Conservation (phyloP, 2,113 vertebrate genomes). For the Protomyctophum bolini region DNA sequence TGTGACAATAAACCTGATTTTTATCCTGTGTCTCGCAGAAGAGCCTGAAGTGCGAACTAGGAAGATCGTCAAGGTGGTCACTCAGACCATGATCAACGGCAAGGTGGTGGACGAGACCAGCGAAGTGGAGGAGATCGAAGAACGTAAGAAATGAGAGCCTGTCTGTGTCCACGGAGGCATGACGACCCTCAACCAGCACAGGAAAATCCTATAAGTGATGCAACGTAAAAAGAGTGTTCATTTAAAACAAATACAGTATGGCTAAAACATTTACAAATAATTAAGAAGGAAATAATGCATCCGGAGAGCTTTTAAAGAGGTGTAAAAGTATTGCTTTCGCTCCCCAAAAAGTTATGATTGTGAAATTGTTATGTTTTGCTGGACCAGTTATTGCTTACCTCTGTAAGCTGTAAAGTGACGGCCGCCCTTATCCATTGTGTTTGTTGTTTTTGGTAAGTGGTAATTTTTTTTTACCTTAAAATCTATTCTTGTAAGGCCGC, state of each 20-base stretch:
- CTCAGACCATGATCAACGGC: slow-evolving; percentile 82
- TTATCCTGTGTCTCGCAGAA: slow-evolving; percentile 62
- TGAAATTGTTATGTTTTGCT: too few relatives aligned
- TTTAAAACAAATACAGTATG: neutral
- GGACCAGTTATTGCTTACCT: too few relatives aligned
- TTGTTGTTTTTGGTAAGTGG: too few relatives aligned
- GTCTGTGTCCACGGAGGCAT: too few relatives aligned
- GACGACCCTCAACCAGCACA: neutral
- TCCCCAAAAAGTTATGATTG: too few relatives aligned
- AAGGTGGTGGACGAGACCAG: slow-evolving; percentile 82
- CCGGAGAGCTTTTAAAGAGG: neutral
- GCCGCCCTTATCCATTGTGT: too few relatives aligned
- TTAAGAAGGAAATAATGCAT: neutral
- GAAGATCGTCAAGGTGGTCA: slow-evolving; percentile 84
- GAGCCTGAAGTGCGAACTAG: slow-evolving; percentile 79
- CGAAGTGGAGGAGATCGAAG: slow-evolving; percentile 80
- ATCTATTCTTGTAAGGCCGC: too few relatives aligned
- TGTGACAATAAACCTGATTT: neutral
- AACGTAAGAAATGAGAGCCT: slow-evolving; percentile 73
- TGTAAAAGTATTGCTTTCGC: neutral
- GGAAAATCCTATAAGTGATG: neutral
- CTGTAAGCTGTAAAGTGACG: too few relatives aligned
- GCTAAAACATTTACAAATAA: neutral
- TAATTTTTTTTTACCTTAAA: too few relatives aligned
- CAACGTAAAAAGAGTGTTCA: neutral